phyloP scores from a whole-genome alignment of 2,888 invertebrate genomes.

The Laspeyria flexula region DNA sequence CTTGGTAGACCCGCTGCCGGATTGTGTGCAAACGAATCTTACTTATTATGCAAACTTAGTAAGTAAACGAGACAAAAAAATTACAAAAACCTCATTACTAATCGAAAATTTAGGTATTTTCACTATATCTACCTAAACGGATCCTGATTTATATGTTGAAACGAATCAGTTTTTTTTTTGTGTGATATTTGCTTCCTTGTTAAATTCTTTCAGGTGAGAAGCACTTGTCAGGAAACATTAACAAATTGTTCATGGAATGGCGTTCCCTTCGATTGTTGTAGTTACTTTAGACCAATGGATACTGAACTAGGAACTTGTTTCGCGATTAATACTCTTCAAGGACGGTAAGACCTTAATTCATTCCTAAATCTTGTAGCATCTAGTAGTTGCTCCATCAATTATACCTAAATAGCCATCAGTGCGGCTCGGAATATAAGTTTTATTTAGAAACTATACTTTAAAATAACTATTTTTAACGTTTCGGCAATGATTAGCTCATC shows the following conservation, averaged over 20 bases:
- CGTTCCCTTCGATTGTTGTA: constrained; percentile 87
- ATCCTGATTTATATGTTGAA: too few species aligned
- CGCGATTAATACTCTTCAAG: constrained; percentile 88
- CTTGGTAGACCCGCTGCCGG: constrained; percentile 76
- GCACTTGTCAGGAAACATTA: constrained; percentile 85
- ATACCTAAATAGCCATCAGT: too few species aligned
- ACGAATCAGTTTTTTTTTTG: too few species aligned
- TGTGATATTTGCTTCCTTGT: too few species aligned
- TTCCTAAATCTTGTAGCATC: too few species aligned
- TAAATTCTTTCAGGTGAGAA: constrained; percentile 74
- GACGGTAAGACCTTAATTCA: constrained; percentile 66
- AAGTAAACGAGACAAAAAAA: constrained; percentile 33
- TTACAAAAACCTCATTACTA: background rate
- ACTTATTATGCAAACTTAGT: constrained; percentile 87
- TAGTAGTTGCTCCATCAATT: too few species aligned
- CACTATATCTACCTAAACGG: too few species aligned
- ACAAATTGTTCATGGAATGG: constrained; percentile 88
- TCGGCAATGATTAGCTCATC: too few species aligned
- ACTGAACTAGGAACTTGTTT: constrained; percentile 89
- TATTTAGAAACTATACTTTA: too few species aligned
- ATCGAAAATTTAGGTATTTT: too few species aligned
- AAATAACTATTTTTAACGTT: too few species aligned
- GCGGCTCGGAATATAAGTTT: too few species aligned
- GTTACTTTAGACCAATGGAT: constrained; percentile 87
- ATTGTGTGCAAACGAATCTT: constrained; percentile 87